Evolutionary conservation across 2,113 vertebrate species (phyloP), one percentile per base, ranked within the genome.

Genomic region (Cavia porcellus): DNA sequence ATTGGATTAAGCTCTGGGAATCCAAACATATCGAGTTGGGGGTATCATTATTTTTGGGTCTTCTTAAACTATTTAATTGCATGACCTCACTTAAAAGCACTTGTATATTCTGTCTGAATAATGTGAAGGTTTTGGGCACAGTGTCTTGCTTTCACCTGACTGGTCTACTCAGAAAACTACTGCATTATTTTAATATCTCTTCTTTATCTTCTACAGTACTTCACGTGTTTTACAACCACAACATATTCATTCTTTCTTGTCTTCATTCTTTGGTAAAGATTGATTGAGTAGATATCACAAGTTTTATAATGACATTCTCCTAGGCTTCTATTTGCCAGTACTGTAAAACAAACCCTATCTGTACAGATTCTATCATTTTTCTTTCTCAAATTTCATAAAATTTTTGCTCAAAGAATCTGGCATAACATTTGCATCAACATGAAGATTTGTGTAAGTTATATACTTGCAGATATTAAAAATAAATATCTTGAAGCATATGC

Each of bases 361-460:
- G 28, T 14, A 32, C 13, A 68, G 11, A 93, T 55, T 83, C 75
- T 66, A 59, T 86, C 12, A 87, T 59, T 93, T 90, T 68, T 88
- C 61, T 74, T 79, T 25, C 35, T 81, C 45, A 91, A 32, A 88
- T 42, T 88, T 45, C 62, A 91, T 61, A 52, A 75, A 52, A 52
- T 9, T 30, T 66, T 95, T 92, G 3, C 30, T 92, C 17, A 32
- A 86, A 77, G 22, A 89, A 61, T 64, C 25, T 86, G 45, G 57
- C 42, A 57, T 86, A 89, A 86, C 75, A 68, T 94, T 85, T 66
- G 62, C 30, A 89, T 80, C 80, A 64, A 20, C 94, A 75, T 80
- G 64, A 94, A 89, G 68, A 89, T 68, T 75, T 92, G 28, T 47
- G 89, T 85, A 68, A 89, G 45, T 10, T 61, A 59, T 77, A 45